A percentile compares a stretch with the other conserved stretches of the same genome.
Conservation (phyloP, 2,888 invertebrate species). For the Synergus itoensis region DNA sequence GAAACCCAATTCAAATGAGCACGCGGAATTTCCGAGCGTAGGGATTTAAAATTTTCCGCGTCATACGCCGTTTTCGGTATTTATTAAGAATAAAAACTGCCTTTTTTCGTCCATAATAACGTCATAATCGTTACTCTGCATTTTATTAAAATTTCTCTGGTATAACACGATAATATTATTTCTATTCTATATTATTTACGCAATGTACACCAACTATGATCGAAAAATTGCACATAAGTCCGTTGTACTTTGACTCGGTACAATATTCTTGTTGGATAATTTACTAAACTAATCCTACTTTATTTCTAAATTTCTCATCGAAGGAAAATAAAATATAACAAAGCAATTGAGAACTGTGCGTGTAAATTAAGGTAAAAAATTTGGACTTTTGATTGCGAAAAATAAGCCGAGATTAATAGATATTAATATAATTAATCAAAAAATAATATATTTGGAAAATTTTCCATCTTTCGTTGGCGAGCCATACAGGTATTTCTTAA, state of each 20-base stretch:
- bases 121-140: slow-evolving; percentile 21
- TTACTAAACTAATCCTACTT: not conserved
- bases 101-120: not conserved
- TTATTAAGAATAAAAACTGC: not conserved
- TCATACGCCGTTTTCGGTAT: too few species aligned
- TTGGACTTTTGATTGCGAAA: not conserved
- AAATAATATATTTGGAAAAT: not conserved
- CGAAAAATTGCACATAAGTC: slow-evolving; percentile 27
- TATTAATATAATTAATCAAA: not conserved
- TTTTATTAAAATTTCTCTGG: slow-evolving; percentile 39
- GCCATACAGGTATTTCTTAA: not conserved
- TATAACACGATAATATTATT: slow-evolving; percentile 37
- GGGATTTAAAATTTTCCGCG: too few species aligned
- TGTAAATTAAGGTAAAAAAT: not conserved
- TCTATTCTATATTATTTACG: slow-evolving; percentile 31
- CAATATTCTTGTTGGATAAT: slow-evolving; percentile 16
- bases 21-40: too few species aligned
- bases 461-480: not conserved
- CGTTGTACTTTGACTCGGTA: not conserved
- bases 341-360: slow-evolving; percentile 6
- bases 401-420: not conserved
- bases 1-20: too few species aligned
- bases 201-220: slow-evolving; percentile 30
- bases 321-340: not conserved
- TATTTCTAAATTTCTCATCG: not conserved